These are phyloP conservation scores for Mesembrinibis cayennensis DNA, from an alignment of 2,113 vertebrate genomes.

Conservation along the genomic window DNA sequence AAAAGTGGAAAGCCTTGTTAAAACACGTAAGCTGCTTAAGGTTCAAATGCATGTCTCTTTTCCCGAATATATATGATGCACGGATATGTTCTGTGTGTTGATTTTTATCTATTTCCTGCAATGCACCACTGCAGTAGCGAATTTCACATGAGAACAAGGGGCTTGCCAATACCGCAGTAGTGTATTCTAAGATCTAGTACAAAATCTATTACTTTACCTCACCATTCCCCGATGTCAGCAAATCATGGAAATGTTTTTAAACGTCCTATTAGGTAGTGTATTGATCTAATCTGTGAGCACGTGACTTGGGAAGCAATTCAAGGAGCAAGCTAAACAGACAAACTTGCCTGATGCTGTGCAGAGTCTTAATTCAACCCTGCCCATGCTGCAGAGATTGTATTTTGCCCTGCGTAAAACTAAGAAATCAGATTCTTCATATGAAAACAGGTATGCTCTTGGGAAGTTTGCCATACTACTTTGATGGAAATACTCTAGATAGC, in stretches of 20 bases:
- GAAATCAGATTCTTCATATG: not conserved
- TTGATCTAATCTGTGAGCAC: slow-evolving; percentile 41
- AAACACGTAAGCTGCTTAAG: not conserved
- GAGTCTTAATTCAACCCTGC: not conserved
- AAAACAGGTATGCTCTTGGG: not conserved
- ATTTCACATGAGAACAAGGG: slow-evolving; percentile 46
- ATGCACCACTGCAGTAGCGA: slow-evolving; percentile 75
- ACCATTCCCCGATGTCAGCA: slow-evolving; percentile 59
- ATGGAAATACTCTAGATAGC: not conserved
- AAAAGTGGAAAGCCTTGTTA: not conserved
- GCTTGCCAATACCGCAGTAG: slow-evolving; percentile 60
- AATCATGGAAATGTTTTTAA: slow-evolving; percentile 59
- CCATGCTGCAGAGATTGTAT: not conserved
- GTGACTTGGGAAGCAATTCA: slow-evolving; percentile 34
- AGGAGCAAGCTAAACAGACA: not conserved
- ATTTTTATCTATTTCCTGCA: slow-evolving; percentile 70
- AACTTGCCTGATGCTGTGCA: not conserved
- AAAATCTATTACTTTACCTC: slow-evolving; percentile 62
- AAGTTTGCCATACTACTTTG: not conserved
- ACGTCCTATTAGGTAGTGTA: slow-evolving; percentile 61
- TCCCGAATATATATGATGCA: not conserved
- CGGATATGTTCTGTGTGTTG: not conserved
- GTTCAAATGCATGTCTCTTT: not conserved
- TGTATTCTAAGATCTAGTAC: slow-evolving; percentile 6
- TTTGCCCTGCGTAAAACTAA: not conserved